A percentile compares a stretch with the other conserved stretches of the same genome.
Evolutionary conservation across 2,113 vertebrate genomes (phyloP).

Genomic region (Sterna hirundo): DNA sequence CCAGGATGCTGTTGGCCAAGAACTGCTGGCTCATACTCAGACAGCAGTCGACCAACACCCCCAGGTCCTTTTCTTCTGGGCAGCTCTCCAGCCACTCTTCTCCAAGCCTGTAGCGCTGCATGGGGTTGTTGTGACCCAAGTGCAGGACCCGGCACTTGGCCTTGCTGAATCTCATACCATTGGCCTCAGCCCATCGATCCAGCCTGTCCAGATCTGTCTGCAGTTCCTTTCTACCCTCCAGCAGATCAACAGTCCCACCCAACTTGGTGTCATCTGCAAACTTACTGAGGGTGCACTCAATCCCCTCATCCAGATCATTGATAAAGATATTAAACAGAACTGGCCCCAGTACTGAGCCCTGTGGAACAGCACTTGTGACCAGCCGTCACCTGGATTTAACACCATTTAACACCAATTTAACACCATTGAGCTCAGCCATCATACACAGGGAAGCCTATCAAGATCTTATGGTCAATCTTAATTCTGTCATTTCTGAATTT

Average conservation of each 20-base stretch:
- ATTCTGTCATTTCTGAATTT: background rate
- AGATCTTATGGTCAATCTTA: background rate
- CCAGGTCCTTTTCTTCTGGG: no score
- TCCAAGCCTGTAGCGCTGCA: no score
- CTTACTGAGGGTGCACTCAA: background rate
- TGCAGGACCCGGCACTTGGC: no score
- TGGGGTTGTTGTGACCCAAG: no score
- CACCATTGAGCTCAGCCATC: background rate
- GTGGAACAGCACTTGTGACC: background rate
- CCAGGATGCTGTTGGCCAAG: no score
- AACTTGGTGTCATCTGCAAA: background rate
- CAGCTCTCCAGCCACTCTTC: no score
- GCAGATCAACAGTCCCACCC: background rate
- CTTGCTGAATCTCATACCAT: no score
- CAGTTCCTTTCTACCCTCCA: background rate
- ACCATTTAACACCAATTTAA: background rate
- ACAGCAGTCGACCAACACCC: no score
- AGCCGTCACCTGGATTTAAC: background rate
- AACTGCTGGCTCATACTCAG: no score
- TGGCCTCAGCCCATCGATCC: background rate
- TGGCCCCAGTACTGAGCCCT: background rate
- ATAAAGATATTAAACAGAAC: background rate
- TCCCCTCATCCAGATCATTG: background rate
- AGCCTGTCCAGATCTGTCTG: background rate
- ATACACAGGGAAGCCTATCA: background rate